Percentiles rank a stretch among this genome's conserved stretches.
Conservation (phyloP, 2,113 vertebrate species). For the Phycodurus eques region DNA sequence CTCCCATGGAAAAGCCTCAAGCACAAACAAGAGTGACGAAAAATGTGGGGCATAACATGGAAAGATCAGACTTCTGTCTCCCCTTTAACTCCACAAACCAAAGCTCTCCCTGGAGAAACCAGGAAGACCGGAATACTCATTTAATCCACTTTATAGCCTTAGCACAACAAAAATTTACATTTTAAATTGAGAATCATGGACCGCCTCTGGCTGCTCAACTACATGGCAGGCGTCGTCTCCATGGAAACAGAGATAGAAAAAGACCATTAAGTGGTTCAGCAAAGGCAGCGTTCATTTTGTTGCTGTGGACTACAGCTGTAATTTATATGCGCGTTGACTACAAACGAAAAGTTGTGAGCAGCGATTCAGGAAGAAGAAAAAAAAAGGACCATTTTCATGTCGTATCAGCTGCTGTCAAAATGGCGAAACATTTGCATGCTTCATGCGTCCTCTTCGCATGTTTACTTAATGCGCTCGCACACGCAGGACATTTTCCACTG, state of each 20-base stretch:
- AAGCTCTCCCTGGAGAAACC: slow-evolving; percentile 59
- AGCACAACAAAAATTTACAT: slow-evolving; percentile 76
- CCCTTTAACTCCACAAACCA: slow-evolving; percentile 44
- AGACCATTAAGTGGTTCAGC: slow-evolving; percentile 76
- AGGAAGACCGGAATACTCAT: slow-evolving; percentile 64
- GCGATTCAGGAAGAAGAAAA: slow-evolving; percentile 23
- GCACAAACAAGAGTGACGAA: slow-evolving; percentile 65
- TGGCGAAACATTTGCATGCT: slow-evolving; percentile 29
- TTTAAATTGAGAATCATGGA: slow-evolving; percentile 75
- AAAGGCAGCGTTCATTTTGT: slow-evolving; percentile 75
- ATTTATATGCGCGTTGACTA: slow-evolving; percentile 43
- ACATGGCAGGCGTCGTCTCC: slow-evolving; percentile 77
- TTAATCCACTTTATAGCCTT: slow-evolving; percentile 75
- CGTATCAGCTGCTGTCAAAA: slow-evolving; percentile 27
- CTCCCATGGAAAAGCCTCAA: slow-evolving; percentile 51
- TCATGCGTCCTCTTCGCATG: slow-evolving; percentile 75
- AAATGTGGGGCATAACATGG: slow-evolving; percentile 67
- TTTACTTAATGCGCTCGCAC: slow-evolving; percentile 85
- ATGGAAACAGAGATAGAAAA: slow-evolving; percentile 84
- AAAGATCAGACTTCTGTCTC: slow-evolving; percentile 67
- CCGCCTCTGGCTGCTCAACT: slow-evolving; percentile 71
- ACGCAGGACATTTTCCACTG: slow-evolving; percentile 77
- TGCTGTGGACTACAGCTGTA: slow-evolving; percentile 72
- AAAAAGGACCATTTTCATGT: slow-evolving; percentile 21
- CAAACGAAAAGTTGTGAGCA: slow-evolving; percentile 51